Evolutionary conservation across 2,888 invertebrate species (phyloP), one percentile per base, ranked within the genome.

Genomic region (Orthosia gracilis): DNA sequence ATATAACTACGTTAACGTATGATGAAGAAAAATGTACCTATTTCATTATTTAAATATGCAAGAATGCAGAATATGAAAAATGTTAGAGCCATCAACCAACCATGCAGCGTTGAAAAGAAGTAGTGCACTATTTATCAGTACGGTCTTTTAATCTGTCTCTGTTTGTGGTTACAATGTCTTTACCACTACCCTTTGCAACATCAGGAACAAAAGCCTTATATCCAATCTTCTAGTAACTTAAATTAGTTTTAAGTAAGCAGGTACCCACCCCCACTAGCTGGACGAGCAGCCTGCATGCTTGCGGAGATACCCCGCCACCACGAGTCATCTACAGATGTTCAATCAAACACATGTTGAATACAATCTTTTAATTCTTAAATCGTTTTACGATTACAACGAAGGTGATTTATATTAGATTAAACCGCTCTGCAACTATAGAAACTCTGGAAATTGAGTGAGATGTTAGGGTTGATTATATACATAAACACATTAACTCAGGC

Each of bases 181-280:
- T 57, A 52, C 45, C 59, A 72, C 45, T 26, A n/a, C 13, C 15
- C 18, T 23, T 7, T n/a, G n/a, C 3, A 4, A 23, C 7, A 45
- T 18, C 50, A 61, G 45, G 50, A 3, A 17, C 45, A 72, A 26
- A 72, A 50, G 26, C 15, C 17, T 61, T 18, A 15, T 47, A 21
- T 31, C 50, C n/a, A 72, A 52, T 61, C 50, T 72, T 73, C 18
- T 1, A 31, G 31, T 58, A 45, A 17, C 31, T 21, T n/a, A 52
- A 4, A 26, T 47, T 26, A 21, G 17, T 52, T 52, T 5, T 59
- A 75, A 55, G 23, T 77, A 50, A 73, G 58, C 49, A 55, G 23
- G 64, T 78, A 78, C 73, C 79, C 74, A 78, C 79, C 78, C 31
- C 63, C 63, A 23, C 73, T 63, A 79, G 26, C 63, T 13, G 55